These are phyloP conservation scores for Plemyria rubiginata DNA, from an alignment of 2,888 invertebrate species.

Conservation along the genomic window DNA sequence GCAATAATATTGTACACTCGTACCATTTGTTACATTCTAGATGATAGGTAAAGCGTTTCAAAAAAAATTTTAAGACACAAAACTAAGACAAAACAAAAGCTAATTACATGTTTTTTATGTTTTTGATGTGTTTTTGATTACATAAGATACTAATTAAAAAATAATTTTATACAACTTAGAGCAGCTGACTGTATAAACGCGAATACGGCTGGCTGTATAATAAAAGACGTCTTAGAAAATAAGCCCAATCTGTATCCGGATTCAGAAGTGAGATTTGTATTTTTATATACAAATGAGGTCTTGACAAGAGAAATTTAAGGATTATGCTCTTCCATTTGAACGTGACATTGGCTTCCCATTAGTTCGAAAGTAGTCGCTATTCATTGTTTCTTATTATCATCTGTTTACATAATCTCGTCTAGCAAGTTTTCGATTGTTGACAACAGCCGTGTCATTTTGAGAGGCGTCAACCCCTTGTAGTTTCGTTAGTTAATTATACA, in stretches of 20 bases:
- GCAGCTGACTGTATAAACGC: too few species aligned
- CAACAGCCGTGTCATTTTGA: not conserved
- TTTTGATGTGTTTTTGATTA: too few species aligned
- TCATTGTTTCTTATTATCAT: not conserved
- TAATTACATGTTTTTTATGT: too few species aligned
- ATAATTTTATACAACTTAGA: too few species aligned
- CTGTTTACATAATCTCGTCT: not conserved
- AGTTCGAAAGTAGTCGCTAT: not conserved
- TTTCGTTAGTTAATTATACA: not conserved
- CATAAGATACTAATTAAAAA: too few species aligned
- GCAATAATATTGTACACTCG: too few species aligned
- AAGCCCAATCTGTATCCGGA: not conserved
- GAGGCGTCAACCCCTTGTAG: not conserved
- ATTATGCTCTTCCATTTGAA: not conserved
- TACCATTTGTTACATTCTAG: too few species aligned
- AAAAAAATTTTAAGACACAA: too few species aligned
- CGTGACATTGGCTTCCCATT: not conserved
- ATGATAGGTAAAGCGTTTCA: too few species aligned
- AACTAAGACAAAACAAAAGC: too few species aligned
- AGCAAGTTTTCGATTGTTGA: not conserved
- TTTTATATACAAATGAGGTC: not conserved
- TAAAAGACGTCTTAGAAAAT: not conserved
- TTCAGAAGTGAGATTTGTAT: not conserved
- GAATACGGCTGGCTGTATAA: too few species aligned
- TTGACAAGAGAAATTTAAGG: not conserved